phyloP scores from a whole-genome alignment of 1,140 invertebrate genomes.

The Hestina assimilis region DNA sequence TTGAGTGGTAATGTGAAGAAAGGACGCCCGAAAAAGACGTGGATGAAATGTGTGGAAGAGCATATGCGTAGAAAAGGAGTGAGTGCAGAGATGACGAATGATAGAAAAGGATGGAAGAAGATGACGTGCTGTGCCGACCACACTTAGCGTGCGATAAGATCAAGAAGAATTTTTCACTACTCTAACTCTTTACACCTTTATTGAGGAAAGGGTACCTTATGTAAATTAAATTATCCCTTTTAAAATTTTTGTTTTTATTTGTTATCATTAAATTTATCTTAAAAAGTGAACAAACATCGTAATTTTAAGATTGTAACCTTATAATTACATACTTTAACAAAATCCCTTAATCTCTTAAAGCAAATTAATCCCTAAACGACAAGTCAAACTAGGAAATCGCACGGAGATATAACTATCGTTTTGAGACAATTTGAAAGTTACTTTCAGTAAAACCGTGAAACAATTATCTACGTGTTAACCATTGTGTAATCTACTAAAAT shows the following conservation, averaged over 20 bases:
- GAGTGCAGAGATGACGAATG: too few species aligned
- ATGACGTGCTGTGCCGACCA: too few species aligned
- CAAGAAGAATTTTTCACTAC: too few species aligned
- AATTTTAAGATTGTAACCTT: constrained; percentile 6
- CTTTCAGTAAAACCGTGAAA: constrained; percentile 20
- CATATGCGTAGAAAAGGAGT: too few species aligned
- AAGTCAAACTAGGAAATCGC: constrained; percentile 39
- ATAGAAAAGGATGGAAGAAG: too few species aligned
- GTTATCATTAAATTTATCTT: neutral
- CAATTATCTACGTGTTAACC: constrained; percentile 16
- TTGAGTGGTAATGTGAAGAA: too few species aligned
- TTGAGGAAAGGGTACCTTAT: too few species aligned
- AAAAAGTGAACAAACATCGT: constrained; percentile 1
- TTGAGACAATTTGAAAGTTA: constrained; percentile 28
- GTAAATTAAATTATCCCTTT: neutral
- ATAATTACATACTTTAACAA: constrained; percentile 27
- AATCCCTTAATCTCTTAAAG: constrained; percentile 40
- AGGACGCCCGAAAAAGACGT: too few species aligned
- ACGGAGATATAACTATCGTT: constrained; percentile 50
- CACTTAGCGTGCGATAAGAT: too few species aligned
- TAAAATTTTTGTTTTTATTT: neutral
- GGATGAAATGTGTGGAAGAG: too few species aligned
- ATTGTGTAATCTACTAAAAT: neutral
- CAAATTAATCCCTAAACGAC: constrained; percentile 54
- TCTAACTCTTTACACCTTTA: too few species aligned